Evolutionary conservation across 2,888 invertebrate species (phyloP).

Genomic region (Argyresthia goedartella): DNA sequence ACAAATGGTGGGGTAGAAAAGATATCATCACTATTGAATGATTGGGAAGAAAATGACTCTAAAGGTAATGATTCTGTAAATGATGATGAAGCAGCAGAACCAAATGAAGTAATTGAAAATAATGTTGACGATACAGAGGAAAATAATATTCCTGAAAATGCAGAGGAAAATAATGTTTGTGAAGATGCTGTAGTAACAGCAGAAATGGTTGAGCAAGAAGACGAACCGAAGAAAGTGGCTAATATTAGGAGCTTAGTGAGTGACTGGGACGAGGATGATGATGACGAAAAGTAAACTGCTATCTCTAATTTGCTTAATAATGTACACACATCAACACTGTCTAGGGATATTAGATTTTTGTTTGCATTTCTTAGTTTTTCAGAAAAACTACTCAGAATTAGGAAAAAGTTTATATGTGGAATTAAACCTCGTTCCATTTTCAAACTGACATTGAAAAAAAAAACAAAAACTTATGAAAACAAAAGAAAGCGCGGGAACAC

Average conservation of each 20-base stretch:
- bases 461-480: too few relatives aligned
- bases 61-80: constrained; percentile 27
- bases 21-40: constrained; percentile 53
- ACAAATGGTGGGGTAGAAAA: constrained; percentile 28
- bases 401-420: too few relatives aligned
- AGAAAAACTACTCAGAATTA: too few relatives aligned
- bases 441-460: too few relatives aligned
- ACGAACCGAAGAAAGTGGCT: constrained; percentile 24
- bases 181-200: constrained; percentile 4
- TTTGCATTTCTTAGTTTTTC: too few relatives aligned
- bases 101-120: neutral
- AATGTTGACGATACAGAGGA: constrained; percentile 6
- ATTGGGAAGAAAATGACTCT: constrained; percentile 66
- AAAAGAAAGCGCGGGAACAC: too few relatives aligned
- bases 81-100: constrained; percentile 9
- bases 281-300: constrained; percentile 25
- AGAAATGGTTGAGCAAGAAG: constrained; percentile 5
- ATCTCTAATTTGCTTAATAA: constrained; percentile 8
- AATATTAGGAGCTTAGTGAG: constrained; percentile 60
- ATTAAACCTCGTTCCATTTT: too few relatives aligned
- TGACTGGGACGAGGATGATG: constrained; percentile 65
- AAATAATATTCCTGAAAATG: constrained; percentile 9
- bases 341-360: too few relatives aligned
- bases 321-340: too few relatives aligned
- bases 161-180: constrained; percentile 2